Percentiles rank a stretch among this genome's conserved stretches.
Conservation (phyloP, 2,888 invertebrate genomes). For the Himalopsyche kuldschensis region DNA sequence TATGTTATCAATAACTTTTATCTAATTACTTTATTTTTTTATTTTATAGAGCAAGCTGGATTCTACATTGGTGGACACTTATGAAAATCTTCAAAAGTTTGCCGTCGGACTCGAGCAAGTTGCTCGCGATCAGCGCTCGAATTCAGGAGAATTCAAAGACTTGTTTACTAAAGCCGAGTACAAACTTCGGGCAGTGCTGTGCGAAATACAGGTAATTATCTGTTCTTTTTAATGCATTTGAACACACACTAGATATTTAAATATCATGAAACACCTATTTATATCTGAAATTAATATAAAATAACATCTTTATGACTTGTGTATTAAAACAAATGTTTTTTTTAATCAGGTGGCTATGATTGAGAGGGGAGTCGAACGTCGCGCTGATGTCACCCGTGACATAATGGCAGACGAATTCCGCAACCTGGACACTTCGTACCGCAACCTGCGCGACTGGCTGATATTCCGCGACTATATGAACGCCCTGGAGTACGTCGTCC, state of each 20-base stretch:
- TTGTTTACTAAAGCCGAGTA: conserved; percentile 48
- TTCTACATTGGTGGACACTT: conserved; percentile 44
- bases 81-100: conserved; percentile 48
- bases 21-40: neutral
- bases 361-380: conserved; percentile 44
- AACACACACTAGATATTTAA: neutral
- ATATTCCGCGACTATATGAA: conserved; percentile 67
- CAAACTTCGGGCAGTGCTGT: conserved; percentile 46
- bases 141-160: conserved; percentile 42
- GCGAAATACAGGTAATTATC: conserved; percentile 38
- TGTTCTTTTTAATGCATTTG: neutral
- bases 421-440: conserved; percentile 48
- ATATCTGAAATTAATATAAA: no score
- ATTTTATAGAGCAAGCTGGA: conserved; percentile 42
- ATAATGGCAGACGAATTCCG: conserved; percentile 51
- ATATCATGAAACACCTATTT: neutral
- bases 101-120: conserved; percentile 52
- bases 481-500: conserved; percentile 59
- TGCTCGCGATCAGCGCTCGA: conserved; percentile 45
- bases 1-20: neutral
- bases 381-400: conserved; percentile 51
- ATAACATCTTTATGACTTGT: neutral
- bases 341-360: conserved; percentile 29
- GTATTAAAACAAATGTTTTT: neutral
- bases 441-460: conserved; percentile 62